Evolutionary conservation across 2,113 vertebrate species (phyloP).

Genomic region (Casuarius casuarius): DNA sequence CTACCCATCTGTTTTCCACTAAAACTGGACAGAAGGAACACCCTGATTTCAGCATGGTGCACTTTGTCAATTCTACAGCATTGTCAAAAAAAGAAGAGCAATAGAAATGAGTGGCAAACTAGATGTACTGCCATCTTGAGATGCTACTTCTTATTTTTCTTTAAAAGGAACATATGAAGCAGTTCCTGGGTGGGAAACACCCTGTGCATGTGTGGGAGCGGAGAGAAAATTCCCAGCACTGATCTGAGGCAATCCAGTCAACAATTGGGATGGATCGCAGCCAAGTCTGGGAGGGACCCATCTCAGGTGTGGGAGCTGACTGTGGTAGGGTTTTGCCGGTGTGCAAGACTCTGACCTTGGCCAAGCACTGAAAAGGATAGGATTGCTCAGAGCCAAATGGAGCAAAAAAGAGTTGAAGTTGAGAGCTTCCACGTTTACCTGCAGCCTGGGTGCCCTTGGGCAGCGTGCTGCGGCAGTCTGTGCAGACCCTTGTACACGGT

Average conservation of each 20-base stretch:
- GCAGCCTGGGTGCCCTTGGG: neutral
- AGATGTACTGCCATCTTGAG: neutral
- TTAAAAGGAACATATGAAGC: neutral
- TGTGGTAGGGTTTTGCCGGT: accelerated
- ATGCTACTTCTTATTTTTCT: neutral
- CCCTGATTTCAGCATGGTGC: neutral
- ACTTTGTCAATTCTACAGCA: neutral
- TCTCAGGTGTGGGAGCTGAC: neutral
- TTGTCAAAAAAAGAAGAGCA: neutral
- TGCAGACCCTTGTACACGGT: neutral
- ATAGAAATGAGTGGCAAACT: neutral
- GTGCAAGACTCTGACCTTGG: neutral
- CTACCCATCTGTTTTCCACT: neutral
- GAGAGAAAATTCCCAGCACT: neutral
- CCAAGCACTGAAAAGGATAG: neutral
- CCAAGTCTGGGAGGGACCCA: neutral
- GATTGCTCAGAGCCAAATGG: neutral
- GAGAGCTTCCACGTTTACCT: neutral
- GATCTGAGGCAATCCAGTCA: neutral
- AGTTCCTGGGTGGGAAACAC: neutral
- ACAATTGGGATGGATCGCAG: neutral
- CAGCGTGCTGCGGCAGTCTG: neutral
- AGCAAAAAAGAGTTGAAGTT: neutral
- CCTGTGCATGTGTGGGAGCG: neutral
- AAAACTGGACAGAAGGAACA: neutral